These are phyloP conservation scores for Therioaphis trifolii DNA, from an alignment of 2,888 invertebrate genomes.

Conservation along the genomic window DNA sequence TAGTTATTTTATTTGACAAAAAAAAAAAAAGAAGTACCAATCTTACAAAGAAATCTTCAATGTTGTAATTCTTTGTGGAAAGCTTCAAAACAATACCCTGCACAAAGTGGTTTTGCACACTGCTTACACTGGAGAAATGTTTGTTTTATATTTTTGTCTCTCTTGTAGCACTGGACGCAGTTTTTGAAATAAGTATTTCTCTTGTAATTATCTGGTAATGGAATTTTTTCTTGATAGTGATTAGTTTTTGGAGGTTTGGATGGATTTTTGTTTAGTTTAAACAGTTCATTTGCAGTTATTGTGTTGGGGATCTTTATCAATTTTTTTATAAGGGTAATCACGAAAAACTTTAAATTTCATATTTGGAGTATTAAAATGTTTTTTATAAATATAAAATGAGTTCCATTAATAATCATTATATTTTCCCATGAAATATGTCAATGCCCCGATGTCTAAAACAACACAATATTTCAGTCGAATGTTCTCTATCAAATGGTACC, in stretches of 20 bases:
- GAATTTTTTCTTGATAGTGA: constrained; percentile 27
- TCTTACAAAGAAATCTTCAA: not conserved
- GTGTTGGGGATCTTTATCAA: not conserved
- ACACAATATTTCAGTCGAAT: too few relatives aligned
- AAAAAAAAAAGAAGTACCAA: too few relatives aligned
- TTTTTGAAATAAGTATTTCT: constrained; percentile 38
- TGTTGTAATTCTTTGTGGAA: not conserved
- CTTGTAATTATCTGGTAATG: constrained; percentile 18
- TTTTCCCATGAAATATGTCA: too few relatives aligned
- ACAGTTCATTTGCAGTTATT: not conserved
- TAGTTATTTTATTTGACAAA: too few relatives aligned
- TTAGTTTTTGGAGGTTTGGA: constrained; percentile 13
- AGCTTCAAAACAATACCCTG: constrained; percentile 7
- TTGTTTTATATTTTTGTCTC: constrained; percentile 25
- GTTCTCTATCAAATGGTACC: too few relatives aligned
- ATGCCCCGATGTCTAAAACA: too few relatives aligned
- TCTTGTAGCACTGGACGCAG: constrained; percentile 17
- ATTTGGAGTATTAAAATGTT: not conserved
- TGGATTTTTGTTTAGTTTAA: constrained; percentile 3
- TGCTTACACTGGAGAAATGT: constrained; percentile 12
- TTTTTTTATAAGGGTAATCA: constrained; percentile 29
- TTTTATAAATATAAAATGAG: constrained; percentile 20
- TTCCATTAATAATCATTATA: too few relatives aligned
- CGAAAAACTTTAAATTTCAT: constrained; percentile 15
- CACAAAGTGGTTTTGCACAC: not conserved